phyloP scores from a whole-genome alignment of 1,140 invertebrate species.

The Aphis gossypii region DNA sequence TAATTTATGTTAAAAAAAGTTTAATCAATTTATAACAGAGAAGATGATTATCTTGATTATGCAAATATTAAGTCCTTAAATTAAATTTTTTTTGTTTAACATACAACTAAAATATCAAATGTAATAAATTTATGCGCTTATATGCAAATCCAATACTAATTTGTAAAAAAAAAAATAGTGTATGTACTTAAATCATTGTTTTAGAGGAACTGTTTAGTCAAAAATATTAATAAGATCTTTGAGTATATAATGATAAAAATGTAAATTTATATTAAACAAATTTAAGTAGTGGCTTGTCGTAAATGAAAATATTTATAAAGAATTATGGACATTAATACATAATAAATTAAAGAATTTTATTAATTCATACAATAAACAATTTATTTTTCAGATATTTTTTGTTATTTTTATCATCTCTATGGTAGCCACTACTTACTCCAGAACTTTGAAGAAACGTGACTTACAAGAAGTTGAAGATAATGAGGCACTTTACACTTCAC shows the following conservation, averaged over 20 bases:
- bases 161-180: background rate
- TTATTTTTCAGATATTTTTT: conserved; percentile 24
- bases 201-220: background rate
- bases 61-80: too few species aligned
- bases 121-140: background rate
- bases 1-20: too few species aligned
- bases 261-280: background rate
- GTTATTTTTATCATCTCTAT: conserved; percentile 46
- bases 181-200: background rate
- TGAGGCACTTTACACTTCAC: conserved; percentile 39
- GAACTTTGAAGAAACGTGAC: conserved; percentile 31
- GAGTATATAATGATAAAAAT: background rate
- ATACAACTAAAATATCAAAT: background rate
- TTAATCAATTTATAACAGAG: too few species aligned
- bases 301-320: background rate
- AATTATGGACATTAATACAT: background rate
- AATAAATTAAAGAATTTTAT: background rate
- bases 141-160: background rate
- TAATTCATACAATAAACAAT: background rate
- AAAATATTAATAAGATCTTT: background rate
- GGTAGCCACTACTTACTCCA: background rate
- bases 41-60: too few species aligned
- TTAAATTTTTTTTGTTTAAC: background rate
- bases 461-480: conserved; percentile 53
- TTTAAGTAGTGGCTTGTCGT: background rate